phyloP scores from a whole-genome alignment of 30 jellyfish, hydroid and myxozoan species.

The Aurelia sp. region DNA sequence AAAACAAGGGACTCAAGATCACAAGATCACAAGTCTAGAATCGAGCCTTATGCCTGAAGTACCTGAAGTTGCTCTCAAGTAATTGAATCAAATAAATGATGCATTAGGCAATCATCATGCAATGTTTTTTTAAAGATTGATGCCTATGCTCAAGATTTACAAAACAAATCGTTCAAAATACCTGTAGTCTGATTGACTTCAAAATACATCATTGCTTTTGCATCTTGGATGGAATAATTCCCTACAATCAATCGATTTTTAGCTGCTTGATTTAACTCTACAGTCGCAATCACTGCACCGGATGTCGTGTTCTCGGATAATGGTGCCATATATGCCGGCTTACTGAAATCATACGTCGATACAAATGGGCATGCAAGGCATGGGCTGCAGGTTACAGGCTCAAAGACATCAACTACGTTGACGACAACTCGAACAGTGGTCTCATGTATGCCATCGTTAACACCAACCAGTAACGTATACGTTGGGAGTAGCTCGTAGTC shows the following conservation, averaged over 20 bases:
- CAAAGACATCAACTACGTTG: slow-evolving; percentile 66
- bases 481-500: slow-evolving; percentile 43
- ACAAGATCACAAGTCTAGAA: too few species aligned
- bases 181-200: slow-evolving; percentile 50
- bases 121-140: too few species aligned
- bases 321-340: slow-evolving; percentile 56
- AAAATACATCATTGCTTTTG: slow-evolving; percentile 48
- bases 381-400: slow-evolving; percentile 63
- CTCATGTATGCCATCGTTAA: slow-evolving; percentile 74
- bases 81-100: too few species aligned
- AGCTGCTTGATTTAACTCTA: slow-evolving; percentile 60
- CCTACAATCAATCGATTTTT: slow-evolving; percentile 43
- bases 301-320: slow-evolving; percentile 61
- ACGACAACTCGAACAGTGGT: slow-evolving; percentile 63
- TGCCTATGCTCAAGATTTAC: too few species aligned
- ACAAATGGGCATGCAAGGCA: slow-evolving; percentile 55
- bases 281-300: slow-evolving; percentile 45
- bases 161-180: background rate
- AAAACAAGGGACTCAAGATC: too few species aligned
- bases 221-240: slow-evolving; percentile 52
- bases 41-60: too few species aligned
- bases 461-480: slow-evolving; percentile 58
- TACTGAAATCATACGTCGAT: slow-evolving; percentile 54
- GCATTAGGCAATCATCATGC: too few species aligned
- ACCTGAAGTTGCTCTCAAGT: too few species aligned